Base-by-base conservation (phyloP, 2,888 invertebrate genomes). In the Heliconius hortense region DNA sequence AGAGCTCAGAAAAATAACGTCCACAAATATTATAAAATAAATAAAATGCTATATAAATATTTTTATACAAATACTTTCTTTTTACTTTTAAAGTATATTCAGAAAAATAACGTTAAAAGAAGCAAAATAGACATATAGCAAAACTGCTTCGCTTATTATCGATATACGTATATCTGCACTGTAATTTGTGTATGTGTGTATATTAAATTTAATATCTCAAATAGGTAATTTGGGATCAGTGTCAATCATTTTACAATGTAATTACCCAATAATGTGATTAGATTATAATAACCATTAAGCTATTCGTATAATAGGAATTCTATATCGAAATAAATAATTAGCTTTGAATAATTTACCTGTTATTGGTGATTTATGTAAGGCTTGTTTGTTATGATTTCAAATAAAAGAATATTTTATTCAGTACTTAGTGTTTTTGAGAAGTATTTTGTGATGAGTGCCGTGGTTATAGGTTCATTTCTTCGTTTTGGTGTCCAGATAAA, bases 201-300 rank as follows among this genome's bases (percentile, higher is more conserved):
- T 69, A 69, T 35, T 69, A 69, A 56, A 56, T 53, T 69, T 69
- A 31, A 69, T 69, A 69, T 69, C 56, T 56, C 56, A 56, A 68
- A 69, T 56, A 56, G n/a, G 69, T 69, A 69, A 69, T 69, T 69
- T 69, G 56, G 56, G 69, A 69, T 69, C 56, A 71, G 60, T 43
- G 71, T 71, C 71, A 71, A 71, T 71, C 71, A 71, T 71, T 71
- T 71, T 71, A 71, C 60, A 71, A 43, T 60, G 26, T 71, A 60
- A 71, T 71, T 35, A 71, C 59, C 39, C 59, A 60, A 60, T 71
- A 71, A 60, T 71, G 18, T 43, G 5, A 60, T 60, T 39, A 71
- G 71, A 71, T 39, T 31, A 59, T 59, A 56, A 70, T 71, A 39
- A 60, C 60, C 35, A 60, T 60, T 60, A 71, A 60, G 56, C 60